Conservation (phyloP, 2,113 vertebrate genomes). For the Percina caprodes region DNA sequence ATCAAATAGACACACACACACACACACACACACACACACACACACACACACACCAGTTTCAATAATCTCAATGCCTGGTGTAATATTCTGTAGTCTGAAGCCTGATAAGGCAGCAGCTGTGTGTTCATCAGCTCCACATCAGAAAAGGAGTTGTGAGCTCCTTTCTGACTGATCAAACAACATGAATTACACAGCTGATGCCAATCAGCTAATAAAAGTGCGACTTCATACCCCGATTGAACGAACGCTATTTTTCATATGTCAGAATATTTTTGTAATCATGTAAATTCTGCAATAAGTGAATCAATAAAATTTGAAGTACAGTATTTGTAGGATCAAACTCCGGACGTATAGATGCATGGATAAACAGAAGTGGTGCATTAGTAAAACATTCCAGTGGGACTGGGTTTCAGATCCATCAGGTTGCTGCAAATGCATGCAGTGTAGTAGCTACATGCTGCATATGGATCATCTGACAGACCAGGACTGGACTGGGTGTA, state of each 20-base stretch:
- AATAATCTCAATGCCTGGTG: conserved; percentile 27
- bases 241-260: not conserved
- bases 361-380: conserved; percentile 1
- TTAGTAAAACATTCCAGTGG: conserved; percentile 2
- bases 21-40: not conserved
- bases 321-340: not conserved
- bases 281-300: not conserved
- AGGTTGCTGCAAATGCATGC: not conserved
- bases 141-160: not conserved
- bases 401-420: not conserved
- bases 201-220: not conserved
- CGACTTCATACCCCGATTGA: not conserved
- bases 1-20: conserved; percentile 9
- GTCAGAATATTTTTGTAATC: not conserved
- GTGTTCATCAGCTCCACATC: not conserved
- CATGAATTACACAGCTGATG: not conserved
- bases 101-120: conserved; percentile 20
- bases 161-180: not conserved
- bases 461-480: not conserved
- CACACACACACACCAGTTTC: not conserved
- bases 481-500: not conserved
- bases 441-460: not conserved
- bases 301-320: not conserved
- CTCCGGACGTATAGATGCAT: not conserved
- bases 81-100: conserved; percentile 6